Evolutionary conservation across 2,888 invertebrate species (phyloP).

Genomic region (Chironomus riparius): DNA sequence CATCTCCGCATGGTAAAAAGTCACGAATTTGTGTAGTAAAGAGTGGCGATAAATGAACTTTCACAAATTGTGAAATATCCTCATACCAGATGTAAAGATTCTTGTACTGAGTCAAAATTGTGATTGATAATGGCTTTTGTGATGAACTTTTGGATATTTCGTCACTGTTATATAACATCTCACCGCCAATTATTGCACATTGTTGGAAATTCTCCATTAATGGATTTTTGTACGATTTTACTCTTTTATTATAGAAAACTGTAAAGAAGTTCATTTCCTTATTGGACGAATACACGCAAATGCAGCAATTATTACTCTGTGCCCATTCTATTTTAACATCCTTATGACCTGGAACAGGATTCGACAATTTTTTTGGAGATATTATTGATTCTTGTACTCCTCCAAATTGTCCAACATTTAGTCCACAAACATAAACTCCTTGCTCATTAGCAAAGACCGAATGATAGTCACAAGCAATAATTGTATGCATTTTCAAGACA

Average conservation of each 20-base stretch:
- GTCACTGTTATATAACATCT: conserved; percentile 29
- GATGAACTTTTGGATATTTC: not conserved
- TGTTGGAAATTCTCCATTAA: conserved; percentile 38
- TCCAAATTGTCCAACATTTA: conserved; percentile 74
- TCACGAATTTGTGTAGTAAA: conserved; percentile 36
- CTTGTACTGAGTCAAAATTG: conserved; percentile 38
- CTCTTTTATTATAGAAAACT: conserved; percentile 8
- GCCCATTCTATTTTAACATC: not conserved
- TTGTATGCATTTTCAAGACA: not conserved
- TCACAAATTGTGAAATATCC: conserved; percentile 38
- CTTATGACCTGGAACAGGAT: not conserved
- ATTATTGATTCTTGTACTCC: conserved; percentile 43
- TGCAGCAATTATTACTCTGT: conserved; percentile 5
- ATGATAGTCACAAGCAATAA: conserved; percentile 59
- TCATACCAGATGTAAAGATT: conserved; percentile 41
- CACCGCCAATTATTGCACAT: conserved; percentile 47
- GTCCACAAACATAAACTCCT: conserved; percentile 68
- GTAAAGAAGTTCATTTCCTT: not conserved
- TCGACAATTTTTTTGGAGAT: not conserved
- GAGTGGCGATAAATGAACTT: conserved; percentile 37
- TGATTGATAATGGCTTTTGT: conserved; percentile 35
- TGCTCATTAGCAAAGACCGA: conserved; percentile 56
- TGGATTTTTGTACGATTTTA: conserved; percentile 20
- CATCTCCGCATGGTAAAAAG: conserved; percentile 34
- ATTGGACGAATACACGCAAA: not conserved